These are phyloP conservation scores for Drosophila histrio DNA, from an alignment of 2,888 invertebrate species.

Conservation along the genomic window DNA sequence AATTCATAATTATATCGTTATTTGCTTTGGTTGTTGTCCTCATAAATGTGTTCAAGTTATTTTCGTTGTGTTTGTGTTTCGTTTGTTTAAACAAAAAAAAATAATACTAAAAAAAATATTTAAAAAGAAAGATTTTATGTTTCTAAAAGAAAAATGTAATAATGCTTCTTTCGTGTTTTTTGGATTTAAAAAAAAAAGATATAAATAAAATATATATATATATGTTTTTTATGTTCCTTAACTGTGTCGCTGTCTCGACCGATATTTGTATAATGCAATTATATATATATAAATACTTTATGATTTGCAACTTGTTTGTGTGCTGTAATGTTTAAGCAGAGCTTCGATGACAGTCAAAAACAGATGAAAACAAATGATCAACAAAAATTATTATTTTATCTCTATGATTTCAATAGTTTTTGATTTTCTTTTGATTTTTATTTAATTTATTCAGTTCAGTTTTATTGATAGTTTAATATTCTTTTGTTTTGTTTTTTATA, in stretches of 20 bases:
- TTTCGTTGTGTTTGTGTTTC: constrained; percentile 72
- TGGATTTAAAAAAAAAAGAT: constrained; percentile 16
- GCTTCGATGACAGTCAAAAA: constrained; percentile 80
- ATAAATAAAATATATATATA: neutral
- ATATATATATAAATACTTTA: constrained; percentile 44
- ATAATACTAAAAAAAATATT: constrained; percentile 15
- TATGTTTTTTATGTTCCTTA: constrained; percentile 32
- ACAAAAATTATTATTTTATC: constrained; percentile 40
- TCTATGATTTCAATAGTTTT: constrained; percentile 20
- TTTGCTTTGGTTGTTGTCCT: constrained; percentile 77
- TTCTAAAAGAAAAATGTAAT: constrained; percentile 39
- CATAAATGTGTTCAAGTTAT: constrained; percentile 72
- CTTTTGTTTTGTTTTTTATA: constrained; percentile 23
- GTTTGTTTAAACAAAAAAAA: constrained; percentile 36
- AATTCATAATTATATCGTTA: constrained; percentile 69
- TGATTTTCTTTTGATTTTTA: neutral
- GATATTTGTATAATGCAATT: constrained; percentile 44
- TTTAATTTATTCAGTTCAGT: constrained; percentile 11
- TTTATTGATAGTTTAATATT: neutral
- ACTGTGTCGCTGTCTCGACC: constrained; percentile 60
- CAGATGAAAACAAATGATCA: constrained; percentile 57
- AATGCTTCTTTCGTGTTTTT: constrained; percentile 43
- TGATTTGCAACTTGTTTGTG: constrained; percentile 67
- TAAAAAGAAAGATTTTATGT: constrained; percentile 25
- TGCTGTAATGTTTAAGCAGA: constrained; percentile 82